Conservation (phyloP, 2,113 vertebrate genomes). For the Ondatra zibethicus region DNA sequence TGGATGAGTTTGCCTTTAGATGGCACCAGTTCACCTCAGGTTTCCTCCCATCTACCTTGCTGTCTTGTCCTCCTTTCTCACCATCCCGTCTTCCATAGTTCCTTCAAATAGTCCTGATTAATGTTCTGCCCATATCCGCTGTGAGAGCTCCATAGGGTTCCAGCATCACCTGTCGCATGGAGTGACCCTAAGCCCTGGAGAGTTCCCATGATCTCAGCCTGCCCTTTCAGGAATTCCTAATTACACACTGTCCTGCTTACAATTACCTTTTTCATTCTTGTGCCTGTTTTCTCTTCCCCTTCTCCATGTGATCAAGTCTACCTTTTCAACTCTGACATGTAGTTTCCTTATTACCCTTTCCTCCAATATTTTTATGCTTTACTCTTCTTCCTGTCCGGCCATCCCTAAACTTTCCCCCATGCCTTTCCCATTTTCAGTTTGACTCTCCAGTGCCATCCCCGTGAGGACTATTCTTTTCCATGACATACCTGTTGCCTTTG, state of each 20-base stretch:
- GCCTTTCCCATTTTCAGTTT: conserved; percentile 66
- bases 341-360: conserved; percentile 72
- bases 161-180: conserved; percentile 60
- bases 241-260: not conserved
- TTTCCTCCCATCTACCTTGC: conserved; percentile 56
- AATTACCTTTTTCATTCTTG: not conserved
- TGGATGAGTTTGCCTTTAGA: conserved; percentile 76
- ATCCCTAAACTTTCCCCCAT: conserved; percentile 1
- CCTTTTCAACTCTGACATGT: conserved; percentile 45
- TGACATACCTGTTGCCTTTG: not conserved
- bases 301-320: conserved; percentile 60
- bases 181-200: conserved; percentile 45
- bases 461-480: conserved; percentile 64
- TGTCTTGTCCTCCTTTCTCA: conserved; percentile 27
- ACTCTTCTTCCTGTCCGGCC: conserved; percentile 53
- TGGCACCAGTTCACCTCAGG: conserved; percentile 81
- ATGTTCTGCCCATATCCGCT: conserved; percentile 60
- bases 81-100: not conserved
- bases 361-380: not conserved
- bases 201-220: conserved; percentile 64
- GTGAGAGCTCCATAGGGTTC: conserved; percentile 59
- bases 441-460: conserved; percentile 68
- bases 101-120: conserved; percentile 20
- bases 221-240: conserved; percentile 45
- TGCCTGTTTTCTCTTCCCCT: not conserved